phyloP scores from a whole-genome alignment of 2,113 vertebrate genomes.

The Lepisosteus oculatus region DNA sequence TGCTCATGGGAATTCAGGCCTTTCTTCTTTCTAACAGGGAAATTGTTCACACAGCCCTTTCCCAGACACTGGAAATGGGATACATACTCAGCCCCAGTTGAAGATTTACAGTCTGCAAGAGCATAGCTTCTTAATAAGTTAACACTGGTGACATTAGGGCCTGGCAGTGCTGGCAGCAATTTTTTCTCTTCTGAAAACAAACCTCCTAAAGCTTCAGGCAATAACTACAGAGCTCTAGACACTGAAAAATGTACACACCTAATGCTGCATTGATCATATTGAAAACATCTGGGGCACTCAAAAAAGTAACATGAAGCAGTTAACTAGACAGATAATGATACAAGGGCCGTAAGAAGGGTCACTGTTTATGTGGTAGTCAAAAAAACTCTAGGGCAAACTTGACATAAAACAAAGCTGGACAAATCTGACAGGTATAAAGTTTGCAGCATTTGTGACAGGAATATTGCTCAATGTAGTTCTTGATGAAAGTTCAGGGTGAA shows the following conservation, averaged over 20 bases:
- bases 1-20: constrained; percentile 71
- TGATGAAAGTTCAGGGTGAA: no score
- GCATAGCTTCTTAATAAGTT: constrained; percentile 62
- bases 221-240: constrained; percentile 10
- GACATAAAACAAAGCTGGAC: not conserved
- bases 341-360: not conserved
- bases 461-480: no score
- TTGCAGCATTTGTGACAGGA: no score
- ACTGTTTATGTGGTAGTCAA: constrained; percentile 7
- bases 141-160: constrained; percentile 52
- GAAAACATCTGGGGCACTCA: constrained; percentile 23
- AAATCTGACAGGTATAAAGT: no score
- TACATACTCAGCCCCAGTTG: constrained; percentile 50
- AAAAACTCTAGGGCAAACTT: not conserved
- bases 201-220: constrained; percentile 19
- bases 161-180: constrained; percentile 51
- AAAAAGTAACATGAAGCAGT: constrained; percentile 12
- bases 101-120: constrained; percentile 69
- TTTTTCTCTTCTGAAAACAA: constrained; percentile 42
- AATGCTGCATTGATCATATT: not conserved
- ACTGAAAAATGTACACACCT: constrained; percentile 4
- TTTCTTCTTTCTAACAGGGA: constrained; percentile 67
- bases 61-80: constrained; percentile 76
- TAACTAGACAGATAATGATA: constrained; percentile 14
- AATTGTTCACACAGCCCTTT: constrained; percentile 78